These are phyloP conservation scores for Eucriotettix oculatus DNA, from an alignment of 2,888 invertebrate species.

Conservation along the genomic window DNA sequence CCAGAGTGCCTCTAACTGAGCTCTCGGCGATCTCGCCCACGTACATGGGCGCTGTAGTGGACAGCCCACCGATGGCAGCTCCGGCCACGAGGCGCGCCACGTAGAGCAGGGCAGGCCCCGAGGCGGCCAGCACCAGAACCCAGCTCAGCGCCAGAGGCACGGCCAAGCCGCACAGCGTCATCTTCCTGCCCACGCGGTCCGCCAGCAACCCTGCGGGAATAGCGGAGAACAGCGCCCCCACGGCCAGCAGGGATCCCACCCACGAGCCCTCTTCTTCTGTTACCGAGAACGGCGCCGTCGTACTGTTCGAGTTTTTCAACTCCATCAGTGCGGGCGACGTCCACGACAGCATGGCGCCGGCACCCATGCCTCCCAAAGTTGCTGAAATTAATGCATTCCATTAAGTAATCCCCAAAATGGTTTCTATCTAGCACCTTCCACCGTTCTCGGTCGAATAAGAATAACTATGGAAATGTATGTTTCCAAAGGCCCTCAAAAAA, in stretches of 20 bases:
- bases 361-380: neutral
- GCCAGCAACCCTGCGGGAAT: neutral
- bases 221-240: neutral
- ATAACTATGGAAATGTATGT: too few relatives aligned
- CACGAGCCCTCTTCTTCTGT: neutral
- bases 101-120: neutral
- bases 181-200: neutral
- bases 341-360: neutral
- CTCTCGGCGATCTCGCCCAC: slow-evolving; percentile 74
- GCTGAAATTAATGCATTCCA: neutral
- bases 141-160: neutral
- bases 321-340: neutral
- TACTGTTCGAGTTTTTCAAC: neutral
- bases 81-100: neutral
- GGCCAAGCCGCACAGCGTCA: neutral
- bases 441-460: too few relatives aligned
- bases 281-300: neutral
- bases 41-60: slow-evolving; percentile 56
- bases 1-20: slow-evolving; percentile 65
- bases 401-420: too few relatives aligned
- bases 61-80: neutral
- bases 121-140: neutral
- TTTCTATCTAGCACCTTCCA: too few relatives aligned
- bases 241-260: neutral
- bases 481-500: too few relatives aligned